Base-by-base conservation (phyloP, 2,888 invertebrate species). In the Zygothrica quintamaculata region DNA sequence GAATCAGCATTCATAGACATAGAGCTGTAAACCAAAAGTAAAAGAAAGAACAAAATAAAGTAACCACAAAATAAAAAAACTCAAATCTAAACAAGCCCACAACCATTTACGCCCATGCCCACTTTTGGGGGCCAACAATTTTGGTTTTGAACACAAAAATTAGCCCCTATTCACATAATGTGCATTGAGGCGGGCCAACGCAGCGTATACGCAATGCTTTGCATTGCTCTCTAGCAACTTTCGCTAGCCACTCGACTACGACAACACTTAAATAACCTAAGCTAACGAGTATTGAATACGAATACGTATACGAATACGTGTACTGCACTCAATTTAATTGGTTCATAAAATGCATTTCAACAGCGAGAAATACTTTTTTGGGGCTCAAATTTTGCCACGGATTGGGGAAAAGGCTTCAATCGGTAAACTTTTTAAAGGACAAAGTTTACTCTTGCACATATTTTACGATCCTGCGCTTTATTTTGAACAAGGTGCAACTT, bases 1-100 rank as follows among this genome's bases (percentile, higher is more conserved):
- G 79, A 79, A 80, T 66, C 81, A 77, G 77, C 62, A 86, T 86
- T 86, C 87, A 80, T 71, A 52, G 51, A 43, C 58, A 36, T 33
- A 25, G n/a, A 50, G 53, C 60, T 48, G 61, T 44, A 58, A 58
- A 26, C 37, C 42, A 16, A 46, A 33, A 31, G 53, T 37, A 33
- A 39, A 16, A n/a, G n/a, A 9, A 39, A 25, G 29, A 2, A 1
- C 7, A 12, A 39, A 36, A 34, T 48, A 26, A n/a, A 6, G 11
- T 18, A 37, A 33, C 48, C 74, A 61, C 26, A 60, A 69, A 53
- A 31, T 46, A 12, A 58, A 57, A 37, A 60, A 69, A 53, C 26
- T 46, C n/a, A 58, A 57, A 37, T 13, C 52, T 46, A 53, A 46
- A 74, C 50, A 57, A 55, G 65, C 46, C 46, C 42, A 40, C 64